Evolutionary conservation across 2,797 vertebrate genomes (phyloP).

Genomic region (Psittacula derbiana): DNA sequence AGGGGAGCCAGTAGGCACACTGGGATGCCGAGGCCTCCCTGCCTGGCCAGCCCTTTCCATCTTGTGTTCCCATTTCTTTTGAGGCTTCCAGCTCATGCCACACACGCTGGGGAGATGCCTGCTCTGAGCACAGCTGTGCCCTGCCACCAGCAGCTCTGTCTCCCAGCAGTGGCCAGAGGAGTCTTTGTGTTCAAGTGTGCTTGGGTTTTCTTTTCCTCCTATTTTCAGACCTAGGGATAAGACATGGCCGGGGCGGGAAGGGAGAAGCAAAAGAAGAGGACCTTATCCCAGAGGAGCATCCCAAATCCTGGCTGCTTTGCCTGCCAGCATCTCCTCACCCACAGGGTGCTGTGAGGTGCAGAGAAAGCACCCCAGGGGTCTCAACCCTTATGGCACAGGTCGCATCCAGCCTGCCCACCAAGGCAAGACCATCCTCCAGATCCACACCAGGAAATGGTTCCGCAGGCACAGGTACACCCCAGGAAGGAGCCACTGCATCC

Average conservation of each 20-base stretch:
- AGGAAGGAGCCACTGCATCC: not conserved
- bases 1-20: not conserved
- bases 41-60: not conserved
- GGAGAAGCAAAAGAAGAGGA: not conserved
- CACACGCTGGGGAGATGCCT: accelerated
- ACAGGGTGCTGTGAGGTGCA: not conserved
- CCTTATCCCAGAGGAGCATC: not conserved
- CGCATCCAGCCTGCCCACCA: not conserved
- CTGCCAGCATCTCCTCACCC: not conserved
- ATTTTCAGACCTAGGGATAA: not conserved
- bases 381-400: not conserved
- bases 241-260: not conserved
- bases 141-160: accelerated
- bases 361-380: not conserved
- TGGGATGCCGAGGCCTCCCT: not conserved
- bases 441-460: accelerated
- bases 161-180: not conserved
- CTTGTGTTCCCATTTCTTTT: not conserved
- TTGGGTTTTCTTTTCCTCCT: not conserved
- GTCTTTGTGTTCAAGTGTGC: not conserved
- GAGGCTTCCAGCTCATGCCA: not conserved
- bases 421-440: not conserved
- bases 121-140: accelerated
- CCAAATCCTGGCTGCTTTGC: not conserved
- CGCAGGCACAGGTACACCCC: not conserved